Percentiles rank a stretch among this genome's conserved stretches.
Conservation (phyloP, 2,113 vertebrate genomes). For the Gorsachius goisagi region DNA sequence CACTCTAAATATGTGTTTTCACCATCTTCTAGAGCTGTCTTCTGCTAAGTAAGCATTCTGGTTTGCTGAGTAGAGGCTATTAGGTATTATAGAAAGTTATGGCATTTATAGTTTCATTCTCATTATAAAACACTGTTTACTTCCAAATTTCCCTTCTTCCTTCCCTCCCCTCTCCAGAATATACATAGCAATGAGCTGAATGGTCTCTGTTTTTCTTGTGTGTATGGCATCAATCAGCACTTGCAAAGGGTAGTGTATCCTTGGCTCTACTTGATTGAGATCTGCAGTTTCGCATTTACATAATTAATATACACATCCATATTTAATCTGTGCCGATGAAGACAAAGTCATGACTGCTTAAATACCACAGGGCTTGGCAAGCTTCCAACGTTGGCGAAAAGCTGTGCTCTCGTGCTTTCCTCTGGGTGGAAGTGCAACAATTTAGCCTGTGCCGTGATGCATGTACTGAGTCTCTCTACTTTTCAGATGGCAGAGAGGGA, state of each 20-base stretch:
- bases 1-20: not conserved
- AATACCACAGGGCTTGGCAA: conserved; percentile 24
- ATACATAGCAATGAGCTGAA: conserved; percentile 12
- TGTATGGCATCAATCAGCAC: conserved; percentile 9
- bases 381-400: not conserved
- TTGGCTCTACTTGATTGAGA: conserved; percentile 51
- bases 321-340: conserved; percentile 59
- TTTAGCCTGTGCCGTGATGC: not conserved
- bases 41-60: conserved; percentile 4
- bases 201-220: not conserved
- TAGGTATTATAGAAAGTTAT: conserved; percentile 1
- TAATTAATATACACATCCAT: conserved; percentile 59
- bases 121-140: conserved; percentile 18
- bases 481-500: not conserved
- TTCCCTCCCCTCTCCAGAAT: conserved; percentile 22
- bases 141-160: conserved; percentile 34
- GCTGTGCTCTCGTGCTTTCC: not conserved
- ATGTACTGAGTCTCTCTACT: rapidly evolving
- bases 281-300: conserved; percentile 25
- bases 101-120: conserved; percentile 1
- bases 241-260: conserved; percentile 48
- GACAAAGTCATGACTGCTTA: conserved; percentile 43
- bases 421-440: not conserved
- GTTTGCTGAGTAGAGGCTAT: conserved; percentile 26
- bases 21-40: not conserved